Conservation (phyloP, 2,113 vertebrate genomes). For the Helogale parvula region DNA sequence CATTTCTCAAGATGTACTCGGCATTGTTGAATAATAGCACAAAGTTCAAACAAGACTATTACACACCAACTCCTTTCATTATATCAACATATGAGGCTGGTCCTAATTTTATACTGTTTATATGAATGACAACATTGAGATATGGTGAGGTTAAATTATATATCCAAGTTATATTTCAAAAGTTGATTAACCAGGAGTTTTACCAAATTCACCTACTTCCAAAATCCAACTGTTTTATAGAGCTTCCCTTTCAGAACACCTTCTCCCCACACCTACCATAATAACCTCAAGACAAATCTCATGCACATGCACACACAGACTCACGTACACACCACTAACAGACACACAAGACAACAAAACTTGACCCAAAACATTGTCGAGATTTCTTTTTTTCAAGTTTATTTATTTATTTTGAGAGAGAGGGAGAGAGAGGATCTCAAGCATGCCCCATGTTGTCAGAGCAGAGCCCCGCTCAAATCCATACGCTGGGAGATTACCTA, state of each 20-base stretch:
- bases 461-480: too few species aligned
- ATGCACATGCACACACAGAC: background rate
- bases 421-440: too few species aligned
- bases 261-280: background rate
- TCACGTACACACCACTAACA: background rate
- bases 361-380: background rate
- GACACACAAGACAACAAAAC: background rate
- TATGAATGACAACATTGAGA: background rate
- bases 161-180: background rate
- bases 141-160: rapidly evolving
- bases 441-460: too few species aligned
- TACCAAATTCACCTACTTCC: background rate
- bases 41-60: background rate
- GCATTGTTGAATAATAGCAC: background rate
- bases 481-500: too few species aligned
- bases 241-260: background rate
- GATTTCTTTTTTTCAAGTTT: background rate
- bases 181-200: background rate
- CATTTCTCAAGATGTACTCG: background rate
- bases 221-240: background rate
- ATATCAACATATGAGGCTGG: background rate
- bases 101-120: background rate
- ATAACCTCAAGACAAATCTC: background rate
- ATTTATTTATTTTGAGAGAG: too few species aligned
- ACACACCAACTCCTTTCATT: background rate